Evolutionary conservation across 2,797 vertebrate genomes (phyloP), one percentile per base, ranked within the genome.

Genomic region (Enteromius anoplus): DNA sequence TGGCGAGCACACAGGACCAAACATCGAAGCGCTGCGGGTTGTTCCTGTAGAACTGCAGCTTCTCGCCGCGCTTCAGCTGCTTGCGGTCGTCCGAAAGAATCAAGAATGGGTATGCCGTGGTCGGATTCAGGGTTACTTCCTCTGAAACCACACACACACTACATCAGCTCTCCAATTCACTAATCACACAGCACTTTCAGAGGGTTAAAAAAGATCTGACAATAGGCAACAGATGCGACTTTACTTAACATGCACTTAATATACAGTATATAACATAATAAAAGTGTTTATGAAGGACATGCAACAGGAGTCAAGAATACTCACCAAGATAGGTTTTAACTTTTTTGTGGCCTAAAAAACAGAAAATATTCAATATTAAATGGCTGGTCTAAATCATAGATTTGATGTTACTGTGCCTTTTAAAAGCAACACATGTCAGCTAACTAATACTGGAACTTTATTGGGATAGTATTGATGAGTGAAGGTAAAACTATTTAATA

Each of bases 21-120:
- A 95, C 92, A 7, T 95, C 93, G 0, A 92, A 95, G 58, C 95
- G 92, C 1, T 93, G 93, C 0, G 84, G 53, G 70, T 87, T 93
- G 91, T 91, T 93, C 3, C 93, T 88, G 90, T 92, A 94, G 88
- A 93, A 93, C 93, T 95, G 94, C 17, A 94, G 91, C 90, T 94
- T 95, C 85, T 95, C 94, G 0, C 94, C 94, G 0, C 93, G 78
- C 82, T 94, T 94, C 78, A 95, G 84, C 90, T 95, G 94, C 88
- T 94, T 94, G 26, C 93, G 80, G 91, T 95, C 94, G 0, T 93
- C 92, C 0, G 95, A 95, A 73, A 95, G 92, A 85, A 95, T 92
- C 5, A 95, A 93, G 91, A 94, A 95, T 0, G 95, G 94, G 51
- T 95, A 95, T 1, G 95, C 94, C 0, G 94, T 94, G 84, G 93